Evolutionary conservation across 2,888 invertebrate species (phyloP).

Genomic region (Megaustenia siamemsis): DNA sequence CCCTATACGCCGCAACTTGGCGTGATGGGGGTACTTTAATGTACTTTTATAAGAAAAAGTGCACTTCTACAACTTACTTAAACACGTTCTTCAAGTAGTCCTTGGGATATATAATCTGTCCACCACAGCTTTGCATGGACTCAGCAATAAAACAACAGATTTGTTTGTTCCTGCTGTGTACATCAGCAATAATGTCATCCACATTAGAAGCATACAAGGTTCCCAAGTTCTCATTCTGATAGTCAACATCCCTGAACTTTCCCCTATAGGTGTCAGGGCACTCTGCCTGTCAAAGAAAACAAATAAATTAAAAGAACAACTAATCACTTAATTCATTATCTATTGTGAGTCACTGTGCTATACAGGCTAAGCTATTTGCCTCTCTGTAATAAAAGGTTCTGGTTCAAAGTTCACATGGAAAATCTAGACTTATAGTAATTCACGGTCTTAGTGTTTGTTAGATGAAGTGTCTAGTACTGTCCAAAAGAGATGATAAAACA

Average conservation of each 20-base stretch:
- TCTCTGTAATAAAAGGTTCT: no score
- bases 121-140: slow-evolving; percentile 97
- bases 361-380: no score
- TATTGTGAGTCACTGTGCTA: no score
- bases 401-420: no score
- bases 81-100: slow-evolving; percentile 92
- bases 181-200: slow-evolving; percentile 82
- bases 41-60: no score
- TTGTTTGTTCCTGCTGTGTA: slow-evolving; percentile 83
- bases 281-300: slow-evolving; percentile 84
- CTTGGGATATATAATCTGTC: slow-evolving; percentile 94
- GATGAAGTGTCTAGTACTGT: no score
- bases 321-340: no score
- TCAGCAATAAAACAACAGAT: slow-evolving; percentile 95
- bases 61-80: slow-evolving; percentile 83
- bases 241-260: slow-evolving; percentile 86
- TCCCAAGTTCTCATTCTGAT: slow-evolving; percentile 85
- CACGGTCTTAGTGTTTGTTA: no score
- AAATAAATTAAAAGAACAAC: not conserved
- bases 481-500: no score
- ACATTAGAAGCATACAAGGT: slow-evolving; percentile 92
- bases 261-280: slow-evolving; percentile 97
- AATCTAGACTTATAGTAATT: no score
- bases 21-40: no score
- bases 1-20: no score